Evolutionary conservation across 2,797 vertebrate genomes (phyloP).

Genomic region (Centroberyx gerrardi): DNA sequence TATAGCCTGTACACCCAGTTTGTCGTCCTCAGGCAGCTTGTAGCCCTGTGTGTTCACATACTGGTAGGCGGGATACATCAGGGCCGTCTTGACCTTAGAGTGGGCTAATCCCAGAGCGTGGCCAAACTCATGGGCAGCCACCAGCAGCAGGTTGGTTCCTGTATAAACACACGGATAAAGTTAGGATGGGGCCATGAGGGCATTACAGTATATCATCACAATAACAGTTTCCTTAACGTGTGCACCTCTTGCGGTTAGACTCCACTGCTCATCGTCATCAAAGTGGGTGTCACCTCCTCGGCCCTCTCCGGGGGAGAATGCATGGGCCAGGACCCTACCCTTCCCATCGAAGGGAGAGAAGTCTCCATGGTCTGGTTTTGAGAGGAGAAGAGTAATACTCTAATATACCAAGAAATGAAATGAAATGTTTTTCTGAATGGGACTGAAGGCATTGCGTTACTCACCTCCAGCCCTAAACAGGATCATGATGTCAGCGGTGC

Average conservation of each 20-base stretch:
- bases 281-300: constrained; percentile 91
- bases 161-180: not conserved
- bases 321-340: constrained; percentile 85
- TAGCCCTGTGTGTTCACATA: constrained; percentile 65
- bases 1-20: constrained; percentile 69
- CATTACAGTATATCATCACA: not conserved
- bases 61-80: constrained; percentile 77
- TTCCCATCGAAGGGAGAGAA: constrained; percentile 86
- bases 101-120: constrained; percentile 80
- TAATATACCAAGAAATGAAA: not conserved
- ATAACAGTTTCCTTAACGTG: not conserved
- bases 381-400: not conserved
- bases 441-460: not conserved
- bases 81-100: constrained; percentile 62
- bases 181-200: not conserved
- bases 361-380: constrained; percentile 84
- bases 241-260: constrained; percentile 54
- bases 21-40: constrained; percentile 68
- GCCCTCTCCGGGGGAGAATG: constrained; percentile 82
- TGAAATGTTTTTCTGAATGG: not conserved
- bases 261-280: constrained; percentile 90
- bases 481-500: constrained; percentile 91
- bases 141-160: constrained; percentile 77
- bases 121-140: constrained; percentile 83
- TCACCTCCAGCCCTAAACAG: constrained; percentile 62